Evolutionary conservation across 2,113 vertebrate species (phyloP).

Genomic region (Clarias macrocephalus): DNA sequence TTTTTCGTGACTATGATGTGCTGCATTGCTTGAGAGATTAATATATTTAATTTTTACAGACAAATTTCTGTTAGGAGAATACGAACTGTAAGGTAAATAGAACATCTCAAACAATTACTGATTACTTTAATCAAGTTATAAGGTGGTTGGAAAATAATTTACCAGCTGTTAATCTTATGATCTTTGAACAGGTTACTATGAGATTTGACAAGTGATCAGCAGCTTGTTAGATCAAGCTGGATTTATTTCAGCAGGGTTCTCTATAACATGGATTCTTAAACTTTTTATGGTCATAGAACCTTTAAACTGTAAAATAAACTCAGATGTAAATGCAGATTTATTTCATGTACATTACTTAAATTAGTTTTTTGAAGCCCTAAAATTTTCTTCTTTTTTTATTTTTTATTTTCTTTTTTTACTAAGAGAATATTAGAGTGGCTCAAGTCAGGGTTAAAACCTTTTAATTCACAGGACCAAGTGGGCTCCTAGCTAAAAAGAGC

Average conservation of each 20-base stretch:
- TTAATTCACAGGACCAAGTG: background rate
- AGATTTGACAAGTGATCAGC: background rate
- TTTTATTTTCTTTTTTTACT: background rate
- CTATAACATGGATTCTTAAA: background rate
- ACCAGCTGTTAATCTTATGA: background rate
- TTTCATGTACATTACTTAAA: background rate
- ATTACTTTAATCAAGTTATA: background rate
- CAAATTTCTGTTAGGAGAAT: background rate
- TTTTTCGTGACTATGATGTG: background rate
- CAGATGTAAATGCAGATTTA: background rate
- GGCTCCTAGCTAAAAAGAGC: background rate
- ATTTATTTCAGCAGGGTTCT: background rate
- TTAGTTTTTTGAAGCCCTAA: background rate
- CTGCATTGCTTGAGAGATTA: background rate
- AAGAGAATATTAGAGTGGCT: background rate
- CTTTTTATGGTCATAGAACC: background rate
- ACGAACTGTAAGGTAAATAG: background rate
- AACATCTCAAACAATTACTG: background rate
- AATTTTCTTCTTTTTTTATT: background rate
- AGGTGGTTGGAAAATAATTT: background rate
- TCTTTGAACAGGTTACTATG: background rate
- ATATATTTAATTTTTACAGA: background rate
- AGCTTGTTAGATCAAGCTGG: background rate
- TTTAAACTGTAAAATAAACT: background rate
- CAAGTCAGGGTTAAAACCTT: background rate